Base-by-base conservation (phyloP, 2,797 vertebrate species). In the Phoeniculus purpureus region DNA sequence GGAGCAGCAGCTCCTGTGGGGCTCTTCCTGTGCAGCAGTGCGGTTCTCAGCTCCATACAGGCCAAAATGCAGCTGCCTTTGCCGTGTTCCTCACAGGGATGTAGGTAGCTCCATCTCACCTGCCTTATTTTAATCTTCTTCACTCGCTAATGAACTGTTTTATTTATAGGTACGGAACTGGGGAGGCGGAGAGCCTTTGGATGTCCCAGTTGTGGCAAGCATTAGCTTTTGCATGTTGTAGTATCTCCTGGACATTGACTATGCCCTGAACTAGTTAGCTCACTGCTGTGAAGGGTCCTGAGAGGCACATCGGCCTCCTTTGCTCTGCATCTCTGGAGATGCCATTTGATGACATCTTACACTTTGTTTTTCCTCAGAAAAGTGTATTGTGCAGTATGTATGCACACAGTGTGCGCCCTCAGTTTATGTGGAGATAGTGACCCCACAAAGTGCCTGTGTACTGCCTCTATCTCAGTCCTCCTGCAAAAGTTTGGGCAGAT, bases 61-160 rank as follows among this genome's bases (percentile, higher is more conserved):
- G 52, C 32, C 48, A 81, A 78, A 92, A 87, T 48, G 37, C 55
- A 68, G 5, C 27, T 60, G 68, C 2, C 10, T 85, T 77, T 65
- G 4, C n/a, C 26, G 48, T 73, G 17, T 32, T 84, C 26, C 50
- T 52, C 47, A 13, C 17, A 25, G 29, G 37, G 50, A 7, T 60
- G 32, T 13, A 65, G 50, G 37, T 51, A 48, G 34, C 32, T 95
- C 45, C 50, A 27, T 66, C 29, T 23, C 92, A 94, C 90, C 75
- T 94, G 65, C 70, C 25, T 94, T 58, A 73, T 93, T 93, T 92
- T 84, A 84, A 71, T 73, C 86, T 91, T 77, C 48, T 59, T 89
- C 65, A n/a, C 55, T 94, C 6, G 2, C 65, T 87, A 93, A 92
- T 93, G 47, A 89, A 65, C 58, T 51, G 8, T 68, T 94, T 90